These are phyloP conservation scores for Dascyllus trimaculatus DNA, from an alignment of 2,113 vertebrate species.

Conservation along the genomic window DNA sequence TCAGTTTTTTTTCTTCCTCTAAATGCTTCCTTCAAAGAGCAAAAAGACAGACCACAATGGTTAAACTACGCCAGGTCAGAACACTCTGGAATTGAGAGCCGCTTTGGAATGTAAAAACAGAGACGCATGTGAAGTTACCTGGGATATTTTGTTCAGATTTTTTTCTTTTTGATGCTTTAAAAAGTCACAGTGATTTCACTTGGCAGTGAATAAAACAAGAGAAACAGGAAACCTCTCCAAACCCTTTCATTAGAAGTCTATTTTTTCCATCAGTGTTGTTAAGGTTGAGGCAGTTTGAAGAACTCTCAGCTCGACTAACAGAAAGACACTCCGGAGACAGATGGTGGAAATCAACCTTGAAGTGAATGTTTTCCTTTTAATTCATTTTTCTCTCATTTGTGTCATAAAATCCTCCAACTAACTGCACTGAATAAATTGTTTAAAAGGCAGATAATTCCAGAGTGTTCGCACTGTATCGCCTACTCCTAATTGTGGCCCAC, in stretches of 20 bases:
- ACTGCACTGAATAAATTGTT: slow-evolving; percentile 3
- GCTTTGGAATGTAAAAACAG: slow-evolving; percentile 35
- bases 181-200: slow-evolving; percentile 73
- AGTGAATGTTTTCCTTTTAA: slow-evolving; percentile 12
- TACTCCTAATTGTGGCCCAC: slow-evolving; percentile 53
- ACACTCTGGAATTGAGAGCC: slow-evolving; percentile 69
- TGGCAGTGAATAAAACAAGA: slow-evolving; percentile 54
- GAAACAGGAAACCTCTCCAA: not conserved
- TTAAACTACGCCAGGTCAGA: slow-evolving; percentile 35
- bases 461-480: slow-evolving; percentile 56
- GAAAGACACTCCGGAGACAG: slow-evolving; percentile 31
- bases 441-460: slow-evolving; percentile 60
- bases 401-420: not conserved
- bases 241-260: slow-evolving; percentile 13
- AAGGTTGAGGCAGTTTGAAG: not conserved
- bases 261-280: not conserved
- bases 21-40: slow-evolving; percentile 38
- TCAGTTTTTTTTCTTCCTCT: not conserved
- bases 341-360: slow-evolving; percentile 12
- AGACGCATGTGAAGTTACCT: not conserved
- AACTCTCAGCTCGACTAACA: not conserved
- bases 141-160: not conserved
- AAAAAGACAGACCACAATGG: slow-evolving; percentile 33
- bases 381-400: not conserved
- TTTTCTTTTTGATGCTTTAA: slow-evolving; percentile 21